phyloP scores from a whole-genome alignment of 2,797 vertebrate genomes.

The Chromis chromis region DNA sequence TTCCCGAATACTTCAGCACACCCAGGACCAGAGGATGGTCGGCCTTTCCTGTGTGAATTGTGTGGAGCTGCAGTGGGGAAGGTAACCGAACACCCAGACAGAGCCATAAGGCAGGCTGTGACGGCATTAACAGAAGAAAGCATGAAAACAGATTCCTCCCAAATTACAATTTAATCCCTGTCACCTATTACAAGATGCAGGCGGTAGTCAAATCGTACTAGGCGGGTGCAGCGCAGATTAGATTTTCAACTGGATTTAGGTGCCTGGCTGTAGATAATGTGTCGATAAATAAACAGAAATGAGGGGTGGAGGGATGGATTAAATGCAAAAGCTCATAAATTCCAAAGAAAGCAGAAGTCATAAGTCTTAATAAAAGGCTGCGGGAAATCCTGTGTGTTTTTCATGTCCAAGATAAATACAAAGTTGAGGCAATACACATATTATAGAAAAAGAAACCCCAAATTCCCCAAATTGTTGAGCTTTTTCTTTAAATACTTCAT shows the following conservation, averaged over 20 bases:
- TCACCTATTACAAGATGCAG: slow-evolving; percentile 34
- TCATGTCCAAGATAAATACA: too few relatives aligned
- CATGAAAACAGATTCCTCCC: slow-evolving; percentile 53
- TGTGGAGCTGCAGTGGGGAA: slow-evolving; percentile 40
- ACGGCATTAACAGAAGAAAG: slow-evolving; percentile 35
- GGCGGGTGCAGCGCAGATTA: slow-evolving; percentile 33
- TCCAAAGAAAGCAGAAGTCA: background rate
- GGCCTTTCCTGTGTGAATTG: slow-evolving; percentile 27
- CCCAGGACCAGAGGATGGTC: slow-evolving; percentile 34
- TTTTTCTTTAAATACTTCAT: too few relatives aligned
- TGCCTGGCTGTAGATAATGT: background rate
- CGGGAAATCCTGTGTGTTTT: background rate
- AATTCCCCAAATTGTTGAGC: too few relatives aligned
- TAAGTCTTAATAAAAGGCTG: background rate
- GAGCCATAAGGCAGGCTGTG: slow-evolving; percentile 1
- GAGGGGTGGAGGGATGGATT: background rate
- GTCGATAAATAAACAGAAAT: slow-evolving; percentile 27
- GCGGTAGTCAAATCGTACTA: slow-evolving; percentile 1
- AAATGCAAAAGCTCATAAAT: background rate
- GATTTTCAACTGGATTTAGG: slow-evolving; percentile 1
- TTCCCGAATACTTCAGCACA: slow-evolving; percentile 38
- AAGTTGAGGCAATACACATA: too few relatives aligned
- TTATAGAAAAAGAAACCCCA: background rate
- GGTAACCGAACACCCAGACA: slow-evolving; percentile 62
- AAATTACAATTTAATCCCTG: slow-evolving; percentile 52